These are phyloP conservation scores for Choloepus didactylus DNA, from an alignment of 2,797 vertebrate species.

Conservation along the genomic window DNA sequence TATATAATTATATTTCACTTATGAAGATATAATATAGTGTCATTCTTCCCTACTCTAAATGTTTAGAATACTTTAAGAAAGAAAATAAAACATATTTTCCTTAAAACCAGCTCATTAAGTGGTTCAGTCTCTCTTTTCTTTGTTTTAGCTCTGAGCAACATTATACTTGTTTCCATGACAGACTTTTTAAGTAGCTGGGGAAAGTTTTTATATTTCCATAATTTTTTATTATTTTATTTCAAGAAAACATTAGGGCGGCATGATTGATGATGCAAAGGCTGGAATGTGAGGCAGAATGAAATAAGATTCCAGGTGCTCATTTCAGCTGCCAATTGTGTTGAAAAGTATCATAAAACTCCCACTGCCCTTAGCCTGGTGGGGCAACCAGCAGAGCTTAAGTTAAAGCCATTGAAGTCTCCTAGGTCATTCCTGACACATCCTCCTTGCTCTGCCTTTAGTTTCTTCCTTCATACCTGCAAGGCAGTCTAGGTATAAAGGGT, in stretches of 20 bases:
- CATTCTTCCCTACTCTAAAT: background rate
- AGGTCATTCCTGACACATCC: background rate
- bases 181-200: background rate
- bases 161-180: background rate
- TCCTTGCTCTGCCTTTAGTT: background rate
- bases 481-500: background rate
- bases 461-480: background rate
- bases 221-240: conserved; percentile 1
- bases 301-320: background rate
- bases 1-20: background rate
- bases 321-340: background rate
- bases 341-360: background rate
- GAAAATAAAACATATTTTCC: background rate
- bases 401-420: background rate
- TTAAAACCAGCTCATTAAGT: background rate
- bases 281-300: conserved; percentile 5
- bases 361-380: background rate
- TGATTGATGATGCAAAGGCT: conserved; percentile 16
- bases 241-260: background rate
- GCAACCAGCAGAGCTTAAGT: background rate
- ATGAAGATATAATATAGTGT: background rate
- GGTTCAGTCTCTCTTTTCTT: background rate
- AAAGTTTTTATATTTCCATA: conserved; percentile 22
- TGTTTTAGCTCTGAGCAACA: background rate
- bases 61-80: background rate